These are phyloP conservation scores for Pelosia muscerda DNA, from an alignment of 2,888 invertebrate genomes.

Conservation along the genomic window DNA sequence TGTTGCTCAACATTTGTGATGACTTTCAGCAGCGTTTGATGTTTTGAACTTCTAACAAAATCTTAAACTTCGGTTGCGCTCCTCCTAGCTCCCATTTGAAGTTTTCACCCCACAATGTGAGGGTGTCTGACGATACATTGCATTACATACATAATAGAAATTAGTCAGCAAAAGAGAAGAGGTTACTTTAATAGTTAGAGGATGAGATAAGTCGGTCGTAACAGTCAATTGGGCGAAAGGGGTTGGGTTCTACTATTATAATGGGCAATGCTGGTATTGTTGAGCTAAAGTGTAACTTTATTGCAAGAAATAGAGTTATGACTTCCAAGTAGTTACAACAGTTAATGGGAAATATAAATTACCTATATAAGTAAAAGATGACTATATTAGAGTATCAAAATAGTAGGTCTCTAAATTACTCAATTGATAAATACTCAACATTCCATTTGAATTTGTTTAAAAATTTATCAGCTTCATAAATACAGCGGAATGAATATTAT, in stretches of 20 bases:
- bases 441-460: no score
- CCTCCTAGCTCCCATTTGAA: conserved; percentile 21
- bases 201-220: conserved; percentile 9
- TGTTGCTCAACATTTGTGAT: neutral
- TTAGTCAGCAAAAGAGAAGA: conserved; percentile 23
- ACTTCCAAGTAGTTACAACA: neutral
- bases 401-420: neutral
- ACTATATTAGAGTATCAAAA: neutral
- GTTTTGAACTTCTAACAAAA: conserved; percentile 38
- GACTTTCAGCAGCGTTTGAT: conserved; percentile 31
- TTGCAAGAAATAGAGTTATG: conserved; percentile 9
- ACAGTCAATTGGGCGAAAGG: conserved; percentile 15
- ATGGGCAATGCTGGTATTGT: conserved; percentile 13
- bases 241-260: neutral
- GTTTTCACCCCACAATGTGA: conserved; percentile 34
- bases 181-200: conserved; percentile 20
- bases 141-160: conserved; percentile 36
- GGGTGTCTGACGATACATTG: conserved; percentile 34
- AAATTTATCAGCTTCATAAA: no score
- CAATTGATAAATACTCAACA: neutral
- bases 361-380: neutral
- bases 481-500: neutral
- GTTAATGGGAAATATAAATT: neutral
- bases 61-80: conserved; percentile 30
- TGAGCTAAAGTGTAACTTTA: conserved; percentile 12